Conservation (phyloP, 1,140 invertebrate species). For the Penaeus japonicus region DNA sequence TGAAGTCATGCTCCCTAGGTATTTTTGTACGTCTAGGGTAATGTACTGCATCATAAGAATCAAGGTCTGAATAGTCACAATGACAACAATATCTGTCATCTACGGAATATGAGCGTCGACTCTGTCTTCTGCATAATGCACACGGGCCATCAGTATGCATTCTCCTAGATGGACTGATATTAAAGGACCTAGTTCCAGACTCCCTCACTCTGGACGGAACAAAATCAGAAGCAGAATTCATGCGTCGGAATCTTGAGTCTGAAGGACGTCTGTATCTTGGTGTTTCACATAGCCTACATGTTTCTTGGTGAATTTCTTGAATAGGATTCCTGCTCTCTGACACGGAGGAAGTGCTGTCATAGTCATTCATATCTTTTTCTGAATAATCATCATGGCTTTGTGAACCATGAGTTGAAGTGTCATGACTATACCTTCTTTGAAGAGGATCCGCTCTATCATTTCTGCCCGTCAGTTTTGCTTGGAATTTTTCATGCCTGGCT, state of each 20-base stretch:
- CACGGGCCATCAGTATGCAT: not conserved
- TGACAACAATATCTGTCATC: not conserved
- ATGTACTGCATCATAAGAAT: not conserved
- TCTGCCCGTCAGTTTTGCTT: no score
- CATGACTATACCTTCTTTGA: no score
- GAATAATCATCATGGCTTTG: not conserved
- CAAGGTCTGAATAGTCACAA: not conserved
- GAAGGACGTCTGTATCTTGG: not conserved
- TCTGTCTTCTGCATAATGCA: not conserved
- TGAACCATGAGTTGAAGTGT: no score
- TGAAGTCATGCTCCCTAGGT: not conserved
- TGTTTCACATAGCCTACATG: conserved; percentile 26
- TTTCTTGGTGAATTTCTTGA: not conserved
- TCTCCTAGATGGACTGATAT: not conserved
- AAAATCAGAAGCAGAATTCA: not conserved
- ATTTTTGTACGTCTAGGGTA: not conserved
- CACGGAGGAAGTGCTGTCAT: not conserved
- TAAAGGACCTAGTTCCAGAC: no score
- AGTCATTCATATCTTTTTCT: not conserved
- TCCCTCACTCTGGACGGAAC: no score
- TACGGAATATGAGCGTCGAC: not conserved
- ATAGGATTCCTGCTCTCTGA: not conserved
- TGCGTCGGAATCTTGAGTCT: not conserved
- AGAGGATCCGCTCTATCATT: no score
- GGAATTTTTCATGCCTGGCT: no score